A percentile compares a stretch with the other conserved stretches of the same genome.
These are phyloP conservation scores for Drosophila setifemur DNA, from an alignment of 1,140 invertebrate species.

Conservation along the genomic window DNA sequence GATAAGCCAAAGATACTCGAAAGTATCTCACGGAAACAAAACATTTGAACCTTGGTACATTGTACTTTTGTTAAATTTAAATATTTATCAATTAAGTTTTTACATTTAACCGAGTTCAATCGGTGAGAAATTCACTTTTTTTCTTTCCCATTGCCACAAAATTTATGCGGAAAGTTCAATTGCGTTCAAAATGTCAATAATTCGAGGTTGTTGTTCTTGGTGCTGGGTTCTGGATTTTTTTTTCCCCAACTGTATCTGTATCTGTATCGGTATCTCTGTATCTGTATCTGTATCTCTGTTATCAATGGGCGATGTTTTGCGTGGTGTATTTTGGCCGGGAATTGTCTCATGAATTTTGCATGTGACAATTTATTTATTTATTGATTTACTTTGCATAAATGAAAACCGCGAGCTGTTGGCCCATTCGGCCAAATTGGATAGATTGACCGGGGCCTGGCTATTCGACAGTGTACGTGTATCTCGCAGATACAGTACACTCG, in stretches of 20 bases:
- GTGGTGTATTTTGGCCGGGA: constrained; percentile 26
- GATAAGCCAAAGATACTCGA: background rate
- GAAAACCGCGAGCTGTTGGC: constrained; percentile 14
- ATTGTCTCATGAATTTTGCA: constrained; percentile 73
- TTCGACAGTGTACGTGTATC: too few species aligned
- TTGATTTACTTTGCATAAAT: constrained; percentile 66
- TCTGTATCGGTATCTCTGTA: too few species aligned
- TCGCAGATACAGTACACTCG: constrained; percentile 7
- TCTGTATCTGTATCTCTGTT: too few species aligned
- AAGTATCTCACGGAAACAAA: too few species aligned
- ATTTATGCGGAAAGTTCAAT: constrained; percentile 77
- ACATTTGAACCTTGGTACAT: too few species aligned
- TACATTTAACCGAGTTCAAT: constrained; percentile 64
- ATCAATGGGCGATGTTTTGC: background rate
- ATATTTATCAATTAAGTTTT: constrained; percentile 75
- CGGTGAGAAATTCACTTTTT: background rate
- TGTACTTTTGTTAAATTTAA: too few species aligned
- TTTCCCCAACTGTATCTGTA: too few species aligned
- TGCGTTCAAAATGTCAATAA: constrained; percentile 78
- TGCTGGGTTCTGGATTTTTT: background rate
- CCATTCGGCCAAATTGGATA: background rate
- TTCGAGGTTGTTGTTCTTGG: constrained; percentile 51
- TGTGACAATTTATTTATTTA: constrained; percentile 78
- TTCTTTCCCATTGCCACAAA: constrained; percentile 3
- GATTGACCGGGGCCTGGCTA: constrained; percentile 8